phyloP scores from a whole-genome alignment of 2,888 invertebrate species.

The Papilio demoleus region DNA sequence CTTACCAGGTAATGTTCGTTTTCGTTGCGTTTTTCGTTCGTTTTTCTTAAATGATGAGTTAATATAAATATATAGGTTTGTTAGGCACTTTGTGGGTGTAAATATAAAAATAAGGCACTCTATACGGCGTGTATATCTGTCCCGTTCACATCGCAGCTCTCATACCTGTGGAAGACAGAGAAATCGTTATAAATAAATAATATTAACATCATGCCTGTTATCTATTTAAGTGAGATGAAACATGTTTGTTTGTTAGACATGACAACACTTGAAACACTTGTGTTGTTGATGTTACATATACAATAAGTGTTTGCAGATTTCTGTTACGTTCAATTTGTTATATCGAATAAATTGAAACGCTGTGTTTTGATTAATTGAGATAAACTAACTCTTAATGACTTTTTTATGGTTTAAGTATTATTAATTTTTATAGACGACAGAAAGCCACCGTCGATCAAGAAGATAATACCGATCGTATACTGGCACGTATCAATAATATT shows the following conservation, averaged over 20 bases:
- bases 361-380: neutral
- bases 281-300: slow-evolving; percentile 38
- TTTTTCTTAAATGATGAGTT: slow-evolving; percentile 32
- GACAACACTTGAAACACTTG: slow-evolving; percentile 35
- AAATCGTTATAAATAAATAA: slow-evolving; percentile 6
- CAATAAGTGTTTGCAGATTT: slow-evolving; percentile 35
- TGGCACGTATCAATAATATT: no score
- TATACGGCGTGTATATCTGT: slow-evolving; percentile 57
- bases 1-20: slow-evolving; percentile 44
- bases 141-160: slow-evolving; percentile 67
- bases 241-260: slow-evolving; percentile 28
- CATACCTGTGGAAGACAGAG: slow-evolving; percentile 61
- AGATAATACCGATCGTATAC: no score
- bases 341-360: slow-evolving; percentile 10
- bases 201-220: neutral
- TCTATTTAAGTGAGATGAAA: slow-evolving; percentile 10
- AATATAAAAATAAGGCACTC: slow-evolving; percentile 59
- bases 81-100: slow-evolving; percentile 45
- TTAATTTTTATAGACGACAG: no score
- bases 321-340: neutral
- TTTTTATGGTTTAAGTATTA: no score
- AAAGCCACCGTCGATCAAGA: no score
- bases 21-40: slow-evolving; percentile 45
- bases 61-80: slow-evolving; percentile 36
- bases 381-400: neutral